These are phyloP conservation scores for Porites rus DNA, from an alignment of 92 coral and sea anemone genomes.

Conservation along the genomic window DNA sequence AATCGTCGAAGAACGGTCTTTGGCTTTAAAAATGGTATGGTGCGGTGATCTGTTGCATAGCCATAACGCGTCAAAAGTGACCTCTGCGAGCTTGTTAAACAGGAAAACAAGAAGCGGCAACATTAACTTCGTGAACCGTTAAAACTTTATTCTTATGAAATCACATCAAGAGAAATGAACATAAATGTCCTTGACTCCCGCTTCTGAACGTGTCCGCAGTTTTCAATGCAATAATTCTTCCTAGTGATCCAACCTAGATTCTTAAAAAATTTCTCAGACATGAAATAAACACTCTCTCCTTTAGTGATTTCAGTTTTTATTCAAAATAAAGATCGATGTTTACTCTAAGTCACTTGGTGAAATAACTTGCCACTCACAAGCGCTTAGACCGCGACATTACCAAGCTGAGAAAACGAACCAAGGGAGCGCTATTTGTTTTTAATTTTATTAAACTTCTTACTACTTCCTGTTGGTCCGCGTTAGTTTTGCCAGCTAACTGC, in stretches of 20 bases:
- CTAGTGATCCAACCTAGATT: not conserved
- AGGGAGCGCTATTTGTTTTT: constrained; percentile 57
- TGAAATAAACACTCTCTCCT: constrained; percentile 71
- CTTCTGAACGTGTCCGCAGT: not conserved
- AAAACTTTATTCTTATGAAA: constrained; percentile 15
- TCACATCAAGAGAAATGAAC: not conserved
- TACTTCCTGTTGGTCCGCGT: constrained; percentile 42
- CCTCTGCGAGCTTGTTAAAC: constrained; percentile 39
- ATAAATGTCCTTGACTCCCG: not conserved
- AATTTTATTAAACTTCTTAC: constrained; percentile 67
- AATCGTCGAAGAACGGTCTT: not conserved
- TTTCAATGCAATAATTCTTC: not conserved
- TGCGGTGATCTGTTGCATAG: not conserved
- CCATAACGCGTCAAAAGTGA: constrained; percentile 20
- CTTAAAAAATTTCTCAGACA: constrained; percentile 57
- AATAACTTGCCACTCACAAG: constrained; percentile 66
- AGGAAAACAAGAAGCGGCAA: constrained; percentile 22
- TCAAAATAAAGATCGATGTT: constrained; percentile 75
- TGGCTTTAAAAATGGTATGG: not conserved
- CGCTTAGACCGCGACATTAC: constrained; percentile 53
- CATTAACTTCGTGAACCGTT: constrained; percentile 44
- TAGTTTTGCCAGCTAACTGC: constrained; percentile 25
- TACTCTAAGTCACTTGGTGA: constrained; percentile 67
- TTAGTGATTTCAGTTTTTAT: constrained; percentile 66
- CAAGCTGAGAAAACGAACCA: constrained; percentile 68